phyloP scores from a whole-genome alignment of 2,797 vertebrate genomes.

The Vireo griseus region DNA sequence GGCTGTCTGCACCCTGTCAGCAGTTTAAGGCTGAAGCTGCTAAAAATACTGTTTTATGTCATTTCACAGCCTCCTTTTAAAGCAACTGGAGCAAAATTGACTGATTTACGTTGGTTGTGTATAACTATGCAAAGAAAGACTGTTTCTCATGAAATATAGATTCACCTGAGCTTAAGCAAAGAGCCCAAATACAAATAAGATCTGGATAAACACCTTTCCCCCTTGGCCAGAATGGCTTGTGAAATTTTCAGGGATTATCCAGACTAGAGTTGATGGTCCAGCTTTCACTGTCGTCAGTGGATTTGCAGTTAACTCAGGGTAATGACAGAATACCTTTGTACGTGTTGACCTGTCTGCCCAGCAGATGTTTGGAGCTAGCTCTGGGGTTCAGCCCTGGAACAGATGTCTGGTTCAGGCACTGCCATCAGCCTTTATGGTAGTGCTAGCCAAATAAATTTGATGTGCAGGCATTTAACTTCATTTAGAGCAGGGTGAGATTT shows the following conservation, averaged over 20 bases:
- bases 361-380: background rate
- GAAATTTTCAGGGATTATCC: background rate
- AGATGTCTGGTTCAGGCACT: background rate
- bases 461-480: background rate
- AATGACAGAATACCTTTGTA: background rate
- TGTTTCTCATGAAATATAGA: background rate
- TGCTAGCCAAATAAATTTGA: background rate
- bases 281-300: background rate
- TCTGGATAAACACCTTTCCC: background rate
- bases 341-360: background rate
- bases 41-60: slow-evolving; percentile 14
- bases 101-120: background rate
- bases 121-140: background rate
- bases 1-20: slow-evolving; percentile 4
- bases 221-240: background rate
- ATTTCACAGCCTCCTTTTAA: background rate
- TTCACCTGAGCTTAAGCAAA: background rate
- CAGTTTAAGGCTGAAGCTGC: slow-evolving; percentile 2
- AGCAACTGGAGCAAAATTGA: background rate
- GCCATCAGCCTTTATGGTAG: background rate
- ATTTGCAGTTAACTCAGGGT: background rate
- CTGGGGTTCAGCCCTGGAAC: background rate
- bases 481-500: background rate
- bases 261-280: background rate
- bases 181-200: background rate